Conservation (phyloP, 2,888 invertebrate genomes). For the Malthinus seriepunctatus region DNA sequence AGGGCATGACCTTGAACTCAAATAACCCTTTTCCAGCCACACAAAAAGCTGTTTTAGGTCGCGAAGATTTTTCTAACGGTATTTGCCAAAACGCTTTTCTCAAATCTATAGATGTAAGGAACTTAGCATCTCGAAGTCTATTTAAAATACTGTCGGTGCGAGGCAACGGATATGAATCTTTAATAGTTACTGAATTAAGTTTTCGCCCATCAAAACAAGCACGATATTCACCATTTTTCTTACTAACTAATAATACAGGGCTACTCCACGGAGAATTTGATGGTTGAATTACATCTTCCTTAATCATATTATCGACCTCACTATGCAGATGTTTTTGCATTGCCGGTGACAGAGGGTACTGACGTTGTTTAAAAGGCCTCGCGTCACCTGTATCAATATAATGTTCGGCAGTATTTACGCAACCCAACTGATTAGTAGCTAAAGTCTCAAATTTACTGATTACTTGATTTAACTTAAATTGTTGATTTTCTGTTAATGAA, state of each 20-base stretch:
- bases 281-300: background rate
- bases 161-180: slow-evolving; percentile 38
- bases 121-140: too few relatives aligned
- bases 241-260: slow-evolving; percentile 35
- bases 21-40: background rate
- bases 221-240: slow-evolving; percentile 29
- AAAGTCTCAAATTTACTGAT: too few relatives aligned
- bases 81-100: too few relatives aligned
- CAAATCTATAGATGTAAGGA: too few relatives aligned
- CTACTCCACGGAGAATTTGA: slow-evolving; percentile 31
- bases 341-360: background rate
- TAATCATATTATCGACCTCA: background rate
- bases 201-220: slow-evolving; percentile 38
- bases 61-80: background rate
- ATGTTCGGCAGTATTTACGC: too few relatives aligned
- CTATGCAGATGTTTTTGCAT: background rate
- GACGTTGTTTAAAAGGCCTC: too few relatives aligned
- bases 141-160: too few relatives aligned
- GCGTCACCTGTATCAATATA: too few relatives aligned
- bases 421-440: too few relatives aligned
- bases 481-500: too few relatives aligned
- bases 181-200: slow-evolving; percentile 34
- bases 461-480: too few relatives aligned
- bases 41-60: background rate
- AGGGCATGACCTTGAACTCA: too few relatives aligned